Conservation (phyloP, 2,797 vertebrate genomes). For the Halcyon chelicuti region DNA sequence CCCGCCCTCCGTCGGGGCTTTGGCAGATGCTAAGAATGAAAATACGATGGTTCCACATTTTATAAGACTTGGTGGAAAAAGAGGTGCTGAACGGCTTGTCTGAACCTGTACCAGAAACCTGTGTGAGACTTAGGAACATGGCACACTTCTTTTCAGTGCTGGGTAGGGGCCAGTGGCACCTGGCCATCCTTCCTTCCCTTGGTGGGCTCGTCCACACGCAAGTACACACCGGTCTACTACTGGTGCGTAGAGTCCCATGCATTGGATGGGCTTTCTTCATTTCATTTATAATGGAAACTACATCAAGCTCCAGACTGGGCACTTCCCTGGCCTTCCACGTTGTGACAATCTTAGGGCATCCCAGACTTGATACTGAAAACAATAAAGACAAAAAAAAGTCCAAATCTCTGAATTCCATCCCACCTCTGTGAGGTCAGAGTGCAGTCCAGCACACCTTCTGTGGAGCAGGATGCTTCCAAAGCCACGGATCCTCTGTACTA, state of each 20-base stretch:
- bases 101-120: neutral
- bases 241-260: neutral
- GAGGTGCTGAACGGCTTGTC: neutral
- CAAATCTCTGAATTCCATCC: neutral
- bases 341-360: neutral
- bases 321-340: neutral
- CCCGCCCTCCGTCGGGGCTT: rapidly evolving
- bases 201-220: neutral
- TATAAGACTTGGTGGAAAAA: neutral
- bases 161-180: rapidly evolving
- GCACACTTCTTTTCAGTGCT: rapidly evolving
- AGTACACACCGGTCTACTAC: neutral
- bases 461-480: neutral
- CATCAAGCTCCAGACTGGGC: neutral
- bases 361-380: neutral
- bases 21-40: neutral
- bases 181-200: neutral
- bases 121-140: neutral
- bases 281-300: neutral
- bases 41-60: neutral
- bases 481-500: neutral
- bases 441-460: neutral
- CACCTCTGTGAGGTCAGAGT: neutral
- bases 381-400: neutral
- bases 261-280: neutral